Evolutionary conservation across 2,113 vertebrate species (phyloP), one percentile per base, ranked within the genome.

Genomic region (Dermatemys mawii): DNA sequence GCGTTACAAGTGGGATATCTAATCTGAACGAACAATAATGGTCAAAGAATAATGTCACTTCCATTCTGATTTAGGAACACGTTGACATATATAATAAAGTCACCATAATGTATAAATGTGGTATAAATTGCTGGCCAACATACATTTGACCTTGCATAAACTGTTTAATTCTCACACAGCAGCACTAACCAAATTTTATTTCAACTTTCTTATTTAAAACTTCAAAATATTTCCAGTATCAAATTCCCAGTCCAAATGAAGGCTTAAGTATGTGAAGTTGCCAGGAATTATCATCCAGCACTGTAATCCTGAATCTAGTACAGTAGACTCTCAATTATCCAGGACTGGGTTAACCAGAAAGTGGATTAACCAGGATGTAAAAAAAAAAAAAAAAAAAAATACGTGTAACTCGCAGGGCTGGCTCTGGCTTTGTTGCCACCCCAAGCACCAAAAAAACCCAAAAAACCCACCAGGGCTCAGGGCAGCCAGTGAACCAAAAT

Each of bases 171-270:
- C 55, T 85, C 53, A 21, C 78, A 60, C 27, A 70, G 17, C n/a
- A 89, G 44, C 70, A 78, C 70, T 70, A 35, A 57, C 82, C 5
- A 92, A 84, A 50, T 0, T 1, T 19, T 19, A 9, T 38, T 84
- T 94, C 87, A 84, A 24, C 44, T 83, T 75, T 48, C 22, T 60
- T 85, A 27, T 85, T 93, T 92, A 80, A 91, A 86, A 32, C 46
- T 41, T 38, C 11, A 44, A 60, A 8, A 53, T n/a, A 2, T 73
- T 93, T 95, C 83, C 6, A 3, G 35, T 78, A 78, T 82, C 48
- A 93, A 83, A 78, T 91, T 79, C 14, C n/a, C 93, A 88, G 54
- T 54, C 88, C 50, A 92, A 84, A 32, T 50, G 83, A 83, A 75
- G 78, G 46, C 16, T 51, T 85, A 80, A 70, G 22, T 73, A 54